Conservation (phyloP, 1,140 invertebrate species). For the Phortica variegata region DNA sequence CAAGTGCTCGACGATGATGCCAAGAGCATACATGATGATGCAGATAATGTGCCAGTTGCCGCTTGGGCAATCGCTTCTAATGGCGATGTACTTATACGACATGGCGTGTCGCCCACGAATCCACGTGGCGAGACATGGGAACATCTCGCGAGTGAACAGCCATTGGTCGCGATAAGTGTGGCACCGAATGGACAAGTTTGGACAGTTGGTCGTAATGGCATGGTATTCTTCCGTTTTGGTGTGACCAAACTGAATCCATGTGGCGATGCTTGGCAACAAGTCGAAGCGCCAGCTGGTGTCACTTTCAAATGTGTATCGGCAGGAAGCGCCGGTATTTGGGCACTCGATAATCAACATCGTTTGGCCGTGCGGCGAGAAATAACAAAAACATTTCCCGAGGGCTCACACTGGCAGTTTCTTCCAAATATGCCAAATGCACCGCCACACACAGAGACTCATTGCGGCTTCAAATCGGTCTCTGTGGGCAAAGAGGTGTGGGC, state of each 20-base stretch:
- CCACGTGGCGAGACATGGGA: conserved; percentile 76
- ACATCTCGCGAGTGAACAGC: conserved; percentile 75
- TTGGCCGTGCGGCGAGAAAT: conserved; percentile 71
- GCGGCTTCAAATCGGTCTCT: conserved; percentile 67
- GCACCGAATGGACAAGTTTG: conserved; percentile 73
- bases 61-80: conserved; percentile 82
- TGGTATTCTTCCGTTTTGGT: conserved; percentile 75
- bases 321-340: conserved; percentile 71
- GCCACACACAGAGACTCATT: conserved; percentile 60
- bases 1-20: conserved; percentile 38
- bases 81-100: conserved; percentile 78
- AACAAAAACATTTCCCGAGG: conserved; percentile 70
- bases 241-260: conserved; percentile 65
- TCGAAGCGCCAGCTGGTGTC: conserved; percentile 58
- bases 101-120: conserved; percentile 70
- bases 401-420: conserved; percentile 70
- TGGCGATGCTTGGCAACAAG: conserved; percentile 59
- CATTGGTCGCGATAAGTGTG: conserved; percentile 71
- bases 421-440: conserved; percentile 62
- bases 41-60: conserved; percentile 57
- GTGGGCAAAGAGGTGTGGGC: conserved; percentile 73
- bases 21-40: conserved; percentile 24
- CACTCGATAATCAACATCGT: conserved; percentile 64
- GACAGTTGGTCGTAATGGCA: conserved; percentile 82
- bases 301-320: conserved; percentile 77